Evolutionary conservation across 2,888 invertebrate species (phyloP).

Genomic region (Pheosia gnoma): DNA sequence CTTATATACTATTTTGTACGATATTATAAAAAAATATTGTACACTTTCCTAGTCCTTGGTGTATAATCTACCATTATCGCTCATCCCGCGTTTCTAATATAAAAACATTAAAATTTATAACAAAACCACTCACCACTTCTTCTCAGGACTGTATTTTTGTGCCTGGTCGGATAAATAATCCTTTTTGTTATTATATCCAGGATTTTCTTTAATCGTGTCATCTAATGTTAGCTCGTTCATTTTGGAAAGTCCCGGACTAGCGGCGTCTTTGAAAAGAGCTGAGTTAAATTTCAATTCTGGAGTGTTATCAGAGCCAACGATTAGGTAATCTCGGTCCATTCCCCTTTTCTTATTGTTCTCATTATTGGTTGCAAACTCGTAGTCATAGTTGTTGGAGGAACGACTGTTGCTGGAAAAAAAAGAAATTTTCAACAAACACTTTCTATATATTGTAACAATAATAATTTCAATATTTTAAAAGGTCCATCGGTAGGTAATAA

Average conservation of each 20-base stretch:
- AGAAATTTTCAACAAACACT: background rate
- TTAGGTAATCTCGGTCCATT: constrained; percentile 29
- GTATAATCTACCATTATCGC: no score
- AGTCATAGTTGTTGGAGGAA: constrained; percentile 30
- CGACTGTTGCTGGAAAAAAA: constrained; percentile 16
- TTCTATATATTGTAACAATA: no score
- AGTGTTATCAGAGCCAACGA: constrained; percentile 19
- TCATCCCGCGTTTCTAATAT: no score
- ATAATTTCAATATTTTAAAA: no score
- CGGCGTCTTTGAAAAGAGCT: constrained; percentile 21
- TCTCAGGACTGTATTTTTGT: constrained; percentile 33
- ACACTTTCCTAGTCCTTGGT: no score
- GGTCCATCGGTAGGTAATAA: no score
- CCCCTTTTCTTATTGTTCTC: constrained; percentile 26
- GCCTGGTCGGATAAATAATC: constrained; percentile 25
- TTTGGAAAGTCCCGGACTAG: constrained; percentile 28
- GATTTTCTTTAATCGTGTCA: constrained; percentile 24
- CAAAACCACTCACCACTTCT: constrained; percentile 47
- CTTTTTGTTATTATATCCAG: constrained; percentile 27
- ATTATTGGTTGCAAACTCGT: constrained; percentile 21
- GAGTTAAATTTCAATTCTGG: constrained; percentile 28
- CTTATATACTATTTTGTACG: no score
- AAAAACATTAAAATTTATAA: constrained; percentile 7
- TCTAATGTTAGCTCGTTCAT: constrained; percentile 20
- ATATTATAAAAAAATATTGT: no score